Conservation (phyloP, 2,113 vertebrate genomes). For the Falco punctatus region DNA sequence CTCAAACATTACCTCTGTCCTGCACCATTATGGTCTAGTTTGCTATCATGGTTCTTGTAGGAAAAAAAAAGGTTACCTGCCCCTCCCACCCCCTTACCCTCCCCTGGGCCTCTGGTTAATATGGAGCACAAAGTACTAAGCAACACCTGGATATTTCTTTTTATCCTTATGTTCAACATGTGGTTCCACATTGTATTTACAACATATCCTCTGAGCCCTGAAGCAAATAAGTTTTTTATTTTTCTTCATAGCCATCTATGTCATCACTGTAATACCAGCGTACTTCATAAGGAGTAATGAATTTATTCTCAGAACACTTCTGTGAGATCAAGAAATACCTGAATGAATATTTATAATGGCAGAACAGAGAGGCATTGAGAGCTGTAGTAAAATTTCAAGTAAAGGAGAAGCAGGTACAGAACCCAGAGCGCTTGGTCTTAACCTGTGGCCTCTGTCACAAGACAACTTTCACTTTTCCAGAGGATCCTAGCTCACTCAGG, state of each 20-base stretch:
- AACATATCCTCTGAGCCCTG: not conserved
- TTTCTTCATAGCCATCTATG: slow-evolving; percentile 28
- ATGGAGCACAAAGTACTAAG: not conserved
- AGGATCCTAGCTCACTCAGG: not conserved
- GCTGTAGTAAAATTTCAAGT: not conserved
- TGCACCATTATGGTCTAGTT: not conserved
- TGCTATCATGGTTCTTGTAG: not conserved
- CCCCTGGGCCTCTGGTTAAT: not conserved
- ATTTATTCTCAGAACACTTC: slow-evolving; percentile 5
- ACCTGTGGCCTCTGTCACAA: not conserved
- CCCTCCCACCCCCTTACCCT: not conserved
- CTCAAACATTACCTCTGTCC: not conserved
- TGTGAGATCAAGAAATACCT: not conserved
- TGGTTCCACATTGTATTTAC: not conserved
- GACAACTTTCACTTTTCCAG: not conserved
- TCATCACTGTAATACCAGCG: not conserved
- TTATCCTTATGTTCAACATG: slow-evolving; percentile 35
- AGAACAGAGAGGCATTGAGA: not conserved
- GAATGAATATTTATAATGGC: not conserved
- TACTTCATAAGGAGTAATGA: slow-evolving; percentile 19
- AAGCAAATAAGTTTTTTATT: slow-evolving; percentile 39
- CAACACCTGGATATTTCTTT: slow-evolving; percentile 43
- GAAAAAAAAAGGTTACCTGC: not conserved
- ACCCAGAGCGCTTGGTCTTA: not conserved
- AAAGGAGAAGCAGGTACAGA: not conserved